Base-by-base conservation (phyloP, 2,888 invertebrate species). In the Pheosia tremula region DNA sequence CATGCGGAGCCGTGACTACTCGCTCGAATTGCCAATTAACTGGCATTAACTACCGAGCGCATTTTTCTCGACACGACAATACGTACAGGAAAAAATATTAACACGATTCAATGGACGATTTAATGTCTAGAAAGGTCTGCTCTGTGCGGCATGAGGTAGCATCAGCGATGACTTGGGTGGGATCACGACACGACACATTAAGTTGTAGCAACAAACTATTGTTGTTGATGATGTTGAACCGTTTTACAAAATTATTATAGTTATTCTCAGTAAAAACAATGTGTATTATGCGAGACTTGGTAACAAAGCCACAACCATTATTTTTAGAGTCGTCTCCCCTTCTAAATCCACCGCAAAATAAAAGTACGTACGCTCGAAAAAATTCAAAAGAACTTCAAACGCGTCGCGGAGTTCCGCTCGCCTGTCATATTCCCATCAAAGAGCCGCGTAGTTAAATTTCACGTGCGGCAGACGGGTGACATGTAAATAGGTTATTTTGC, bases 1-100 rank as follows among this genome's bases (percentile, higher is more conserved):
- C 67, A 63, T 62, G 59, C 66, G 62, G 64, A 71, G 70, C 78
- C 80, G 82, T 82, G 83, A 83, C 81, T 79, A 62, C 69, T 73
- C 75, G 77, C 79, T 79, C 79, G 82, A 79, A 81, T 82, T 79
- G 80, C 79, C 82, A 83, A 82, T 82, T 82, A 82, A 80, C 77
- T 75, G 75, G 77, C 80, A 80, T 79, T 81, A 78, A 80, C 78
- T 77, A 67, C 78, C 68, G 78, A 73, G 70, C 72, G 72, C 78
- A 77, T 79, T 77, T 76, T 79, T 77, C 69, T 73, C 66, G 68
- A 70, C 63, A 66, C 71, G 73, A 71, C 69, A 68, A 69, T 74
- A n/a, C n/a, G n/a, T n/a, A 72, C 75, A 70, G 75, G 71, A 64
- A 68, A 72, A 57, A 50, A 56, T 52, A 56, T 8, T 53, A 53